phyloP scores from a whole-genome alignment of 2,797 vertebrate genomes.

The Artibeus jamaicensis region DNA sequence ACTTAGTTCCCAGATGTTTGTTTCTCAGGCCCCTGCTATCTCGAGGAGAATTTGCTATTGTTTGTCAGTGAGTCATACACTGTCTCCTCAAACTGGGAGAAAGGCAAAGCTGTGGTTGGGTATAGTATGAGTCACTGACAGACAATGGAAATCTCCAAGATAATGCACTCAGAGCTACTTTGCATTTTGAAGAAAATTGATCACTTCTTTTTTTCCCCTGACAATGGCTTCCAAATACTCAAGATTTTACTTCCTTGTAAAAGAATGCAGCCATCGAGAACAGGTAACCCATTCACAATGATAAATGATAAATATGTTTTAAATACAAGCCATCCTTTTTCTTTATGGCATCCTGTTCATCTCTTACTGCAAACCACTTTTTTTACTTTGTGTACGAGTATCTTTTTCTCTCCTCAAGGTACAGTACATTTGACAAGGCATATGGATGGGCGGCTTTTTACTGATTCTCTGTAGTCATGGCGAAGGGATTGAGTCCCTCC shows the following conservation, averaged over 20 bases:
- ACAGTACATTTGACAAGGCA: background rate
- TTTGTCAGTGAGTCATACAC: constrained; percentile 58
- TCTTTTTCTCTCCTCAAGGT: background rate
- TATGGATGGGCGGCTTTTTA: background rate
- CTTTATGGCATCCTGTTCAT: background rate
- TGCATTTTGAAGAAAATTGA: constrained; percentile 24
- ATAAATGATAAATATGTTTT: constrained; percentile 27
- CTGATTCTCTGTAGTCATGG: background rate
- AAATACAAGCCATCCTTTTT: background rate
- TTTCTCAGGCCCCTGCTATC: background rate
- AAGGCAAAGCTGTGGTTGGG: background rate
- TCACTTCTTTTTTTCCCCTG: background rate
- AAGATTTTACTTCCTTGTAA: background rate
- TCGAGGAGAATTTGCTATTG: constrained; percentile 19
- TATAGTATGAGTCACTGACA: constrained; percentile 48
- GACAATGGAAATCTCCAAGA: background rate
- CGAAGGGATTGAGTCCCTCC: background rate
- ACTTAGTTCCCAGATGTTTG: constrained; percentile 25
- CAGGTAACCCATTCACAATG: background rate
- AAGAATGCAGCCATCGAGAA: background rate
- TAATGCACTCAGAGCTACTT: background rate
- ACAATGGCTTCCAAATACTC: background rate
- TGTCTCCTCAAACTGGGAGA: background rate
- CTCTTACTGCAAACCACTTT: background rate
- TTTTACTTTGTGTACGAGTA: background rate